Conservation (phyloP, 2,888 invertebrate genomes). For the Plemyria rubiginata region DNA sequence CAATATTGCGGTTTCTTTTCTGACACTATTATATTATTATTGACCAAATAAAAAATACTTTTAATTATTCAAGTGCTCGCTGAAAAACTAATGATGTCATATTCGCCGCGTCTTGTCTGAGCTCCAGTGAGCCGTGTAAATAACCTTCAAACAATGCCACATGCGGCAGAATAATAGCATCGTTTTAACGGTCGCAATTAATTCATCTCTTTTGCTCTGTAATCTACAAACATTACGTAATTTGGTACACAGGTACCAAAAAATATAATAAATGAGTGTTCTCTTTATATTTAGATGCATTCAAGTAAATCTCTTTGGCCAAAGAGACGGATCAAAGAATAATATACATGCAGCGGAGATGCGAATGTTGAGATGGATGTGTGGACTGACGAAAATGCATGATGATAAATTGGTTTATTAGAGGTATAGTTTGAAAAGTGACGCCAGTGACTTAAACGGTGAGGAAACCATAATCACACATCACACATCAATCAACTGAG, state of each 20-base stretch:
- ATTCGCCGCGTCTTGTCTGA: constrained; percentile 57
- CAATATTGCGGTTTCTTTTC: constrained; percentile 63
- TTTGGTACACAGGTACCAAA: not conserved
- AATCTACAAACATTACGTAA: not conserved
- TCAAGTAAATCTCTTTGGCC: no score
- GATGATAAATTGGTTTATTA: no score
- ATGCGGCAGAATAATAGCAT: constrained; percentile 53
- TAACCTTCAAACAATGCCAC: constrained; percentile 63
- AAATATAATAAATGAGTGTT: no score
- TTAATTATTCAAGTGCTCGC: constrained; percentile 49
- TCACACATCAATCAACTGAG: not conserved
- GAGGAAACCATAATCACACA: no score
- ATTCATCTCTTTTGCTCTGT: constrained; percentile 21
- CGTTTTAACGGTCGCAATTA: constrained; percentile 46
- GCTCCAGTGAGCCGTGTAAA: constrained; percentile 57
- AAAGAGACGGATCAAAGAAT: no score
- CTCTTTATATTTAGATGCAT: no score
- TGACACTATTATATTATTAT: constrained; percentile 46
- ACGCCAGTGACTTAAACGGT: no score
- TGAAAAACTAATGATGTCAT: constrained; percentile 59
- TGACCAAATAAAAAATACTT: constrained; percentile 37
- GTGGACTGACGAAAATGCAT: no score
- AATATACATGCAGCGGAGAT: no score
- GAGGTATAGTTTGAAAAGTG: no score
- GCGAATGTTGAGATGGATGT: no score